Evolutionary conservation across 2,113 vertebrate species (phyloP).

Genomic region (Typhlomys cinereus): DNA sequence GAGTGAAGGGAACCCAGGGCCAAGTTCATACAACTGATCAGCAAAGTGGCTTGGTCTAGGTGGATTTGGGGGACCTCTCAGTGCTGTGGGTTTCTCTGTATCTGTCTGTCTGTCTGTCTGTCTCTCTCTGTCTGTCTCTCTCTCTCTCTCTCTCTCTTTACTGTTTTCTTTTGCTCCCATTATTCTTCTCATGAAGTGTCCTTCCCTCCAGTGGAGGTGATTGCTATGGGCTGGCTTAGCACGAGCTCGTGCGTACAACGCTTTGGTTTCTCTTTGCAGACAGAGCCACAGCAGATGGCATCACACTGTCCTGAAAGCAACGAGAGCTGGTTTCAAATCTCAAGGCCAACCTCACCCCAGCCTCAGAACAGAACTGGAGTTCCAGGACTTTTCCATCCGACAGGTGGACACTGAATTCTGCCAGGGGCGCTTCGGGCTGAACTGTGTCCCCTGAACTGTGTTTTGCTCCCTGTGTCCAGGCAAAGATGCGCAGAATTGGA

Average conservation of each 20-base stretch:
- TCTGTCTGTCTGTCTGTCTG: neutral
- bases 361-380: neutral
- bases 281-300: neutral
- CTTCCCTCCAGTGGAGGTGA: neutral
- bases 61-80: neutral
- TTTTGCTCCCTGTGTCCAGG: neutral
- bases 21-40: neutral
- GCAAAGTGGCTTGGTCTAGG: rapidly evolving
- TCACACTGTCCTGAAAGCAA: rapidly evolving
- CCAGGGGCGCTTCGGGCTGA: neutral
- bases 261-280: neutral
- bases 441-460: neutral
- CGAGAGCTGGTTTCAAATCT: neutral
- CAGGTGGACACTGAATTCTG: neutral
- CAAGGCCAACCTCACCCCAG: rapidly evolving
- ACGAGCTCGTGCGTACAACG: neutral
- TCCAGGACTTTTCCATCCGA: neutral
- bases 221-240: neutral
- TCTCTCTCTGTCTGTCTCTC: neutral
- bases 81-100: neutral
- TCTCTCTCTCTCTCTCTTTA: neutral
- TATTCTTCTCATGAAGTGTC: neutral
- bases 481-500: neutral
- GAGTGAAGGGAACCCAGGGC: neutral
- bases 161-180: neutral